Evolutionary conservation across 1,140 invertebrate genomes (phyloP).

Genomic region (Magallana angulata): DNA sequence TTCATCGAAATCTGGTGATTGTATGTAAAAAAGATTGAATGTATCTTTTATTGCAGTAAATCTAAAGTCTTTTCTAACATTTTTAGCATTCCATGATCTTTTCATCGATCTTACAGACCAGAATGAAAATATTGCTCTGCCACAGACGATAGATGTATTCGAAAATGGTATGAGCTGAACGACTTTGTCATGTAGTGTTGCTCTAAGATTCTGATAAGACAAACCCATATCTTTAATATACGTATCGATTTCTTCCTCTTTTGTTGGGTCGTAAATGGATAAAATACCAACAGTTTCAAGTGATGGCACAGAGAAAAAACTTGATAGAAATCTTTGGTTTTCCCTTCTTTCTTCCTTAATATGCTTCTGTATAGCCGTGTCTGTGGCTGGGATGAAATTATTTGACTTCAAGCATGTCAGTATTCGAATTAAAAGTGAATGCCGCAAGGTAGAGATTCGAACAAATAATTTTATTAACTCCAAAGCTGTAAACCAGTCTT

Average conservation of each 20-base stretch:
- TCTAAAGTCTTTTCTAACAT: neutral
- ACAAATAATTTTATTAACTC: neutral
- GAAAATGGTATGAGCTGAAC: neutral
- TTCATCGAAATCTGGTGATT: neutral
- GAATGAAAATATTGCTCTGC: neutral
- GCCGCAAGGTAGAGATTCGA: neutral
- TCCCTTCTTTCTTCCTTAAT: neutral
- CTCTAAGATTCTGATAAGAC: neutral
- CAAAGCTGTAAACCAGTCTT: neutral
- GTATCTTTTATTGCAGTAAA: neutral
- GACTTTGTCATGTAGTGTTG: neutral
- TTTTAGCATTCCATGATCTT: neutral
- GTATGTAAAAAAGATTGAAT: neutral
- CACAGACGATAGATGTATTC: neutral
- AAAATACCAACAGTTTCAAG: neutral
- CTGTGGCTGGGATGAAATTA: neutral
- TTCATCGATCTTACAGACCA: neutral
- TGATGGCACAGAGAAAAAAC: neutral
- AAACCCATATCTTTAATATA: neutral
- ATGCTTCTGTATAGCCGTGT: neutral
- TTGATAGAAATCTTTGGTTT: neutral
- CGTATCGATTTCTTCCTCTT: neutral
- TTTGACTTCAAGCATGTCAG: neutral
- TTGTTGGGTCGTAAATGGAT: neutral
- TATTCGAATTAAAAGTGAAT: neutral